These are phyloP conservation scores for Drosophila mimetica DNA, from an alignment of 2,888 invertebrate species.

Conservation along the genomic window DNA sequence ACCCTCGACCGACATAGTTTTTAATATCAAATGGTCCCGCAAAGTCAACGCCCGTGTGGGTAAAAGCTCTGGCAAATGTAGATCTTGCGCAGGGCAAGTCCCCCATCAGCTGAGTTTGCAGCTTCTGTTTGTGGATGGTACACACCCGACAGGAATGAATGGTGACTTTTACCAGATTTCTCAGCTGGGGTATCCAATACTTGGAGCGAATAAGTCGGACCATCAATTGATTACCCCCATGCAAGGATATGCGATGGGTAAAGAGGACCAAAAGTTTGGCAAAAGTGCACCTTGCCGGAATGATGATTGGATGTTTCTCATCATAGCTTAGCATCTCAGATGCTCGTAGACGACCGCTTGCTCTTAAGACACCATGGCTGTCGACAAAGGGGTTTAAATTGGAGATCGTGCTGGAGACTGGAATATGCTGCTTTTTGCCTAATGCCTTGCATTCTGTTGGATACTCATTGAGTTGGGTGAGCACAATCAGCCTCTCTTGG, in stretches of 20 bases:
- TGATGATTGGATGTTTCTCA: background rate
- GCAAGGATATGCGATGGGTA: no score
- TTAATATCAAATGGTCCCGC: background rate
- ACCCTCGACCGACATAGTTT: background rate
- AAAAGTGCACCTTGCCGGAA: background rate
- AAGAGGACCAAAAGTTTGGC: background rate
- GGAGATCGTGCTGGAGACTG: background rate
- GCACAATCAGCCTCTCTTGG: no score
- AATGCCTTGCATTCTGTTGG: background rate
- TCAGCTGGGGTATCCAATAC: background rate
- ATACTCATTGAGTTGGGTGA: background rate
- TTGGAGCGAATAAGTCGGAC: background rate
- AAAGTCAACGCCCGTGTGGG: background rate
- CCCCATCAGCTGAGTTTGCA: background rate
- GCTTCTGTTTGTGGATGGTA: background rate
- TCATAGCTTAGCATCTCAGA: background rate
- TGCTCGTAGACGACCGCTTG: background rate
- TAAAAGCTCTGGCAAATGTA: background rate
- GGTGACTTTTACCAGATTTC: background rate
- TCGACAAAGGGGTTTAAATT: background rate
- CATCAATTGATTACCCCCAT: background rate
- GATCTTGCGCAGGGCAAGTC: background rate
- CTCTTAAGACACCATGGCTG: background rate
- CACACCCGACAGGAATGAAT: background rate
- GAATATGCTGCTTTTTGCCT: background rate